These are phyloP conservation scores for Allacma fusca DNA, from an alignment of 2,888 invertebrate species.

Conservation along the genomic window DNA sequence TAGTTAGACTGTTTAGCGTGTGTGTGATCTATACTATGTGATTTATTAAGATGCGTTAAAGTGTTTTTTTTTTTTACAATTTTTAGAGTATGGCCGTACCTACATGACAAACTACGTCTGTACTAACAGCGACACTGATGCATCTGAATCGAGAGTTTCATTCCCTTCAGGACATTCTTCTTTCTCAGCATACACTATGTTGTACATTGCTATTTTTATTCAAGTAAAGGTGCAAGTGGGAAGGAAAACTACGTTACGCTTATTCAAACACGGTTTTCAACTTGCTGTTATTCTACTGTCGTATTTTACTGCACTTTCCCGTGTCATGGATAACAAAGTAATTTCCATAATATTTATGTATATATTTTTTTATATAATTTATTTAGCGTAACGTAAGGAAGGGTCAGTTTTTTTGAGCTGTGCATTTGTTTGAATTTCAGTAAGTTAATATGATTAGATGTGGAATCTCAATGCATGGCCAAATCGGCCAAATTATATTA, in stretches of 20 bases:
- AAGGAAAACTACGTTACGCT: constrained; percentile 75
- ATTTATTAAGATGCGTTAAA: no score
- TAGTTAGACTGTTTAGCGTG: no score
- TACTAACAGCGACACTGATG: constrained; percentile 55
- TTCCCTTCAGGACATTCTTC: constrained; percentile 93
- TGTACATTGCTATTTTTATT: constrained; percentile 59
- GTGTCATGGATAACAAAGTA: constrained; percentile 89
- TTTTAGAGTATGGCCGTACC: constrained; percentile 53
- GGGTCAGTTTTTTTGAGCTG: no score
- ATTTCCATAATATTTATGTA: no score
- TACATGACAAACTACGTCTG: constrained; percentile 63
- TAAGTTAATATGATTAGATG: constrained; percentile 10
- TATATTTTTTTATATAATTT: constrained; percentile 18
- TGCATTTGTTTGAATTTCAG: background rate
- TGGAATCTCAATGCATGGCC: background rate
- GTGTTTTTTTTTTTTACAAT: background rate
- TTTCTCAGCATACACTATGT: constrained; percentile 75
- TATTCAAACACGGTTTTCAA: constrained; percentile 86
- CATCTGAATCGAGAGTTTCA: constrained; percentile 71
- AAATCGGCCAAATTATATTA: background rate
- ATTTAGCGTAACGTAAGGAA: no score
- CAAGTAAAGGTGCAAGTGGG: constrained; percentile 57
- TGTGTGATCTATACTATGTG: no score
- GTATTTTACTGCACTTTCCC: constrained; percentile 86
- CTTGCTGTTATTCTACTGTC: constrained; percentile 80